Base-by-base conservation (phyloP, 2,888 invertebrate genomes). In the Artemia sinica region DNA sequence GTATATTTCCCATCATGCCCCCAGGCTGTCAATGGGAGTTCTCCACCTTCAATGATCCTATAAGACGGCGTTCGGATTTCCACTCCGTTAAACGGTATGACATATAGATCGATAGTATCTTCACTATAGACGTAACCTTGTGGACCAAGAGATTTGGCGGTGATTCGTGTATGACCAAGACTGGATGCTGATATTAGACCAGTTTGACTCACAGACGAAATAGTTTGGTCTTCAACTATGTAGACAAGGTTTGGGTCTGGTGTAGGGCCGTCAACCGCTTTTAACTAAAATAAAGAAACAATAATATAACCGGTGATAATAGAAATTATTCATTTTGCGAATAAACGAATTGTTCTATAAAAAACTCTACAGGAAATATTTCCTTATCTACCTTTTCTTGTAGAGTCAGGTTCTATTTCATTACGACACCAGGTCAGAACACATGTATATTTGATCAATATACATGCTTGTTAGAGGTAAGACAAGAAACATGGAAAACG, bases 51-150 rank as follows among this genome's bases (percentile, higher is more conserved):
- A 58, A 58, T 28, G 9, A 58, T 10, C 10, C 28, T 58, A 9
- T 18, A n/a, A n/a, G 63, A 18, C 63, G 63, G 63, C 8, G 28
- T 2, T 28, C 63, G 12, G 28, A 58, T 58, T 9, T 58, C 28
- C 63, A 58, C 63, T 58, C 63, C 63, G 63, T 58, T 58, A 28
- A 58, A 58, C 9, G 63, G 63, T n/a, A 58, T 58, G 14, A 58
- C 63, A 10, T 58, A 58, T 18, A 58, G 63, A 28, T 58, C 63
- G 63, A 58, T 58, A n/a, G 28, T 28, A 10, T 58, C 63, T 58
- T 58, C 10, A 18, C 12, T 10, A 58, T 58, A 58, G 28, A 58
- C 28, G 63, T 58, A 58, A 28, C 28, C 28, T 9, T 28, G 63
- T 9, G 63, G 63, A 9, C 63, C 63, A n/a, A 58, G n/a, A 8